Conservation (phyloP, 1,140 invertebrate genomes). For the Stegodyphus mimosarum region DNA sequence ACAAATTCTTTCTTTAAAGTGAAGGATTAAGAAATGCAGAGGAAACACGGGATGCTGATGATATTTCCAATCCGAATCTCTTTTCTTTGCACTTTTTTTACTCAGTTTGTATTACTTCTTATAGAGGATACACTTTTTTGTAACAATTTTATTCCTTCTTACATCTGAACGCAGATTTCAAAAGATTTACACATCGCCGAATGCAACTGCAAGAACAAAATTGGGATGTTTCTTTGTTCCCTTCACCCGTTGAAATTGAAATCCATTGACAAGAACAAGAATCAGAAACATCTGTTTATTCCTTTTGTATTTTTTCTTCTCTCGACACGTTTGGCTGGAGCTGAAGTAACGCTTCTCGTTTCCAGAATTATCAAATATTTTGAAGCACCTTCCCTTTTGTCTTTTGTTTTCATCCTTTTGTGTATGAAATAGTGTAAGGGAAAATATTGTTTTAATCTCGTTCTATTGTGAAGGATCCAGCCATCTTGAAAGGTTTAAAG, state of each 20-base stretch:
- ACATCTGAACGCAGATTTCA: not conserved
- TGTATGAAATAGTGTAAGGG: not conserved
- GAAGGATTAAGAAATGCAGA: too few relatives aligned
- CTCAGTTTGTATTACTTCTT: too few relatives aligned
- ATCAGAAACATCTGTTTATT: conserved; percentile 12
- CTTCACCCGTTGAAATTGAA: not conserved
- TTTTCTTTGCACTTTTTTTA: too few relatives aligned
- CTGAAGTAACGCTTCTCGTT: too few relatives aligned
- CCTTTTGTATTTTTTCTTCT: not conserved
- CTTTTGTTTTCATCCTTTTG: not conserved
- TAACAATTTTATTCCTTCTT: not conserved
- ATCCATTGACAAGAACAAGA: conserved; percentile 9
- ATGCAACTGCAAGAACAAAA: not conserved
- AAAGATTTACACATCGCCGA: not conserved
- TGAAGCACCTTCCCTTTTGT: not conserved
- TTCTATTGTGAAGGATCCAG: not conserved
- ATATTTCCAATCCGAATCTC: too few relatives aligned
- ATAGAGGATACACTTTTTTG: too few relatives aligned
- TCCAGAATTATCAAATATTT: not conserved
- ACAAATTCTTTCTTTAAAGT: too few relatives aligned
- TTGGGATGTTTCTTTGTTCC: not conserved
- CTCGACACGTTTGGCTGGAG: not conserved
- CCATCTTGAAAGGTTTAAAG: not conserved
- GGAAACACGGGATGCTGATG: too few relatives aligned
- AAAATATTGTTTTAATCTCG: not conserved